A percentile compares a stretch with the other conserved stretches of the same genome.
These are phyloP conservation scores for Norana najaformis DNA, from an alignment of 2,888 invertebrate species.

Conservation along the genomic window DNA sequence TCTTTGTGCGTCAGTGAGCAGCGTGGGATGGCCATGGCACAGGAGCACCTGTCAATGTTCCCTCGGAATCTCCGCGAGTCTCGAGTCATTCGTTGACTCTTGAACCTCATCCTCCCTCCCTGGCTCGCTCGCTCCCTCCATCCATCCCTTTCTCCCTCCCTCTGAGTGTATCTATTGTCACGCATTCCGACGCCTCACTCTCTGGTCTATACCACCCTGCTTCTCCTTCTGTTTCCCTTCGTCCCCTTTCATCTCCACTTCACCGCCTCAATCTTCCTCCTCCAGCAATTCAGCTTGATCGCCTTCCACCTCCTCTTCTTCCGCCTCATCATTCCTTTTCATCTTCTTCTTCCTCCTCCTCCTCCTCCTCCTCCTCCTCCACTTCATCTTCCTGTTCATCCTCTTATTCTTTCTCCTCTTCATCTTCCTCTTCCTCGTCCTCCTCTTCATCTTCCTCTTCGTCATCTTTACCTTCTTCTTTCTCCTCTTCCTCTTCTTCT, in stretches of 20 bases:
- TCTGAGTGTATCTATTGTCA: background rate
- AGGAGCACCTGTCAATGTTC: no score
- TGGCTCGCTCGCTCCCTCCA: no score
- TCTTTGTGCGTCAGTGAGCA: no score
- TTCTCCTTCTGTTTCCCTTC: background rate
- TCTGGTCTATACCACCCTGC: background rate
- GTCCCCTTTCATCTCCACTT: background rate
- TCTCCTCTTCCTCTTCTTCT: background rate
- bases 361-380: background rate
- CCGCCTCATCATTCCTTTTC: background rate
- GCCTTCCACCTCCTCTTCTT: background rate
- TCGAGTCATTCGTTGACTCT: no score
- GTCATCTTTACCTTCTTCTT: background rate
- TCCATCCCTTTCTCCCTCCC: no score
- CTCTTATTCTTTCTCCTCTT: slow-evolving; percentile 15
- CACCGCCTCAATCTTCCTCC: background rate
- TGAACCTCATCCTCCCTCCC: no score
- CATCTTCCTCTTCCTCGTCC: background rate
- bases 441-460: slow-evolving; percentile 16
- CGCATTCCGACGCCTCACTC: background rate
- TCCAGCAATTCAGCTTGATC: background rate
- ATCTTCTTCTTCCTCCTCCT: background rate
- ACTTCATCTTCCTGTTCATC: no score
- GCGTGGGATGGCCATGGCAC: no score
- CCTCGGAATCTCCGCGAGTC: no score